These are phyloP conservation scores for Plebejus anna DNA, from an alignment of 2,888 invertebrate species.

Conservation along the genomic window DNA sequence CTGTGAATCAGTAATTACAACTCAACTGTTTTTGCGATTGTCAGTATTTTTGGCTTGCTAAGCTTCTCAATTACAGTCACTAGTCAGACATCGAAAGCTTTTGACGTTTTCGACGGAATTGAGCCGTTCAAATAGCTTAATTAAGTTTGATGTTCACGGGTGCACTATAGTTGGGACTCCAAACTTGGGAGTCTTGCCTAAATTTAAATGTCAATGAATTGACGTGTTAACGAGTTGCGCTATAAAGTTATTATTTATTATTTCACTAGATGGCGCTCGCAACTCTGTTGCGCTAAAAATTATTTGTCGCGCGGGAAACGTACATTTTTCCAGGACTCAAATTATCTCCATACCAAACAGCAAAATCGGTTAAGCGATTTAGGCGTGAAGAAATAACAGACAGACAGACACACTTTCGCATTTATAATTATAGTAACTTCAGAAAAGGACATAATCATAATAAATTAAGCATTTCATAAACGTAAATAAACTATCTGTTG, in stretches of 20 bases:
- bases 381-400: no score
- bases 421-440: no score
- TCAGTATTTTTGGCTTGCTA: slow-evolving; percentile 1
- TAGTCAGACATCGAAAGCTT: slow-evolving; percentile 7
- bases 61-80: slow-evolving; percentile 5
- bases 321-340: no score
- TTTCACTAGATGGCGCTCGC: no score
- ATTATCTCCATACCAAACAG: no score
- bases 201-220: background rate
- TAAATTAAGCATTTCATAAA: background rate
- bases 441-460: no score
- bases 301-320: no score
- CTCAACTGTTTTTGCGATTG: background rate
- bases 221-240: background rate
- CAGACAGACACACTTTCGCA: no score
- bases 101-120: slow-evolving; percentile 11
- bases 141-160: background rate
- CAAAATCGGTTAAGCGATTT: no score
- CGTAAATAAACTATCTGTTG: background rate
- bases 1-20: background rate
- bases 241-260: background rate
- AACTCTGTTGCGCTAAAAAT: no score
- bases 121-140: slow-evolving; percentile 11
- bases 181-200: background rate
- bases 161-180: background rate